Evolutionary conservation across 1,140 invertebrate genomes (phyloP).

Genomic region (Goniozus legneri): DNA sequence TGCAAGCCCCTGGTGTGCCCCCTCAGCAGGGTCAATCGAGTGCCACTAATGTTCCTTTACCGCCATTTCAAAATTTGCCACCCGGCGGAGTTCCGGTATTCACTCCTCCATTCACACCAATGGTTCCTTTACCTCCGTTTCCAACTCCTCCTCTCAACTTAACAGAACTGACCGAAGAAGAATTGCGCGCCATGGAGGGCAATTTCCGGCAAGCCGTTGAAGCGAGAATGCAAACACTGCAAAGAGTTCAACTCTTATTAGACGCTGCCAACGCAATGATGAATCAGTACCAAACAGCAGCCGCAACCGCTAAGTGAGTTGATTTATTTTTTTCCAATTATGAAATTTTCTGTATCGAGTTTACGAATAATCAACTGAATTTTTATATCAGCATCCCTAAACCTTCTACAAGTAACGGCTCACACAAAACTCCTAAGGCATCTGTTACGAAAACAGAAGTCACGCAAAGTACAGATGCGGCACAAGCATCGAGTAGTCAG

Average conservation of each 20-base stretch:
- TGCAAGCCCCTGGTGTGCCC: slow-evolving; percentile 33
- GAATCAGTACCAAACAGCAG: slow-evolving; percentile 49
- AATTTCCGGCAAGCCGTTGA: slow-evolving; percentile 82
- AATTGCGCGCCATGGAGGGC: slow-evolving; percentile 85
- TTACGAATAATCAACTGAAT: too few species aligned
- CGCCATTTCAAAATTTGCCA: slow-evolving; percentile 42
- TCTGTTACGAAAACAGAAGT: slow-evolving; percentile 7
- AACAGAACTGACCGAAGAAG: slow-evolving; percentile 72
- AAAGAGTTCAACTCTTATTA: slow-evolving; percentile 46
- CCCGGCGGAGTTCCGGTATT: slow-evolving; percentile 52
- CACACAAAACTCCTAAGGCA: slow-evolving; percentile 9
- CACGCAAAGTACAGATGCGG: neutral
- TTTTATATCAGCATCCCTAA: slow-evolving; percentile 35
- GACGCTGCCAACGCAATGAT: slow-evolving; percentile 52
- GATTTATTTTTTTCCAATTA: neutral
- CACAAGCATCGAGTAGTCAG: neutral
- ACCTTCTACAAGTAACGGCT: slow-evolving; percentile 18
- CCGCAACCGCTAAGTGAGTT: slow-evolving; percentile 45
- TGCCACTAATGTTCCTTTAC: slow-evolving; percentile 29
- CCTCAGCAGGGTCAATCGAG: slow-evolving; percentile 26
- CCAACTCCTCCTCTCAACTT: slow-evolving; percentile 70
- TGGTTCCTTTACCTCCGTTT: slow-evolving; percentile 70
- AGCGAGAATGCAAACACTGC: slow-evolving; percentile 70
- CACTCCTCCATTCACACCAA: slow-evolving; percentile 57
- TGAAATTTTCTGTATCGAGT: slow-evolving; percentile 3